A percentile compares a stretch with the other conserved stretches of the same genome.
Evolutionary conservation across 2,888 invertebrate genomes (phyloP).

Genomic region (Sthenelais limicola): DNA sequence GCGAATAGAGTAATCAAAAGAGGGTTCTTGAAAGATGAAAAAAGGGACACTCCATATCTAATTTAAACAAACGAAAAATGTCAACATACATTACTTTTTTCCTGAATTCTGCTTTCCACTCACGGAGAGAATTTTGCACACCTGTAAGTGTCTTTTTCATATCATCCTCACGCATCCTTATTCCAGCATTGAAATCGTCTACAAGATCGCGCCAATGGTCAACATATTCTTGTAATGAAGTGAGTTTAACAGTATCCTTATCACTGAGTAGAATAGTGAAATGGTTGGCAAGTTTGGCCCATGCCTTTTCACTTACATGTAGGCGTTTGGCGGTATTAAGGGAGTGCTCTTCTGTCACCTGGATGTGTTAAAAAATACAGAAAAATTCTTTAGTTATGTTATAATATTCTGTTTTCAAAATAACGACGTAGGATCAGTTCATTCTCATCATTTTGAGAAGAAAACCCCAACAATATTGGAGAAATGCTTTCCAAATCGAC

Average conservation of each 20-base stretch:
- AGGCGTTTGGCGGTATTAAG: slow-evolving; percentile 69
- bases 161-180: slow-evolving; percentile 62
- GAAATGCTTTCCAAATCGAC: too few species aligned
- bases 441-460: too few species aligned
- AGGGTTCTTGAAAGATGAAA: too few species aligned
- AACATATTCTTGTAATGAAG: slow-evolving; percentile 55
- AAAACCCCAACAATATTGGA: too few species aligned
- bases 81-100: slow-evolving; percentile 66
- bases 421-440: too few species aligned
- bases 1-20: too few species aligned
- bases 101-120: slow-evolving; percentile 60
- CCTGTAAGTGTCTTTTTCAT: slow-evolving; percentile 59
- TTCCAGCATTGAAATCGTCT: slow-evolving; percentile 63
- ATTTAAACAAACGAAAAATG: too few species aligned
- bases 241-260: slow-evolving; percentile 67
- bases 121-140: slow-evolving; percentile 58
- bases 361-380: background rate
- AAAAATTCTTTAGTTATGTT: too few species aligned
- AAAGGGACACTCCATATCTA: too few species aligned
- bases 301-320: slow-evolving; percentile 69
- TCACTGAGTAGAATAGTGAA: slow-evolving; percentile 71
- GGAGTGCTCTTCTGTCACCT: slow-evolving; percentile 70
- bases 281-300: slow-evolving; percentile 70
- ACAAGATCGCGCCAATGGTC: slow-evolving; percentile 59
- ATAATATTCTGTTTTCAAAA: too few species aligned